Evolutionary conservation across 2,113 vertebrate genomes (phyloP).

Genomic region (Hipposideros armiger): DNA sequence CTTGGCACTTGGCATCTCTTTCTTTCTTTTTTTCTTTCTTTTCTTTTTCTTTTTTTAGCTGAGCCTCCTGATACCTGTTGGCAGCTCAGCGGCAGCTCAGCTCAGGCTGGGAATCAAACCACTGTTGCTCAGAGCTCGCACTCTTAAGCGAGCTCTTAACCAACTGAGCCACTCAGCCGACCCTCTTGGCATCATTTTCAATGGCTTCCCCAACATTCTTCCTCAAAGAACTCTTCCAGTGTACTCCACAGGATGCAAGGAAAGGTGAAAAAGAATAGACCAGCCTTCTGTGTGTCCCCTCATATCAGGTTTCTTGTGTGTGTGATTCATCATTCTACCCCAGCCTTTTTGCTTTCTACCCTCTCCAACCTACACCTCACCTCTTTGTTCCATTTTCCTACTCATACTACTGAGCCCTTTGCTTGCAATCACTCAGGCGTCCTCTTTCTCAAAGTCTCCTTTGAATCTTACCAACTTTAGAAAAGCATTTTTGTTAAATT

Average conservation of each 20-base stretch:
- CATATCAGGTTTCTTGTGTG: accelerated
- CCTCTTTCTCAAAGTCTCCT: neutral
- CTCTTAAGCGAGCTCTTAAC: too few relatives aligned
- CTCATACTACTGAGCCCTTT: neutral
- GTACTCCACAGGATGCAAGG: neutral
- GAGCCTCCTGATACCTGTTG: too few relatives aligned
- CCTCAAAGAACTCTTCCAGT: neutral
- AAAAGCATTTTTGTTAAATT: neutral
- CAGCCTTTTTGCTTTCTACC: neutral
- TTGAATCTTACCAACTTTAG: neutral
- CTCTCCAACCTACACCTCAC: neutral
- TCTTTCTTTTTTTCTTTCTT: too few relatives aligned
- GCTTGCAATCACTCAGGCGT: neutral
- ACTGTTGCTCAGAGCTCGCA: too few relatives aligned
- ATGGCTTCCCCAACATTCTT: neutral
- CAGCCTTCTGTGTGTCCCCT: accelerated
- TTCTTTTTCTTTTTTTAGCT: too few relatives aligned
- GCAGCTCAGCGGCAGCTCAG: too few relatives aligned
- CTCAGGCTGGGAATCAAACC: too few relatives aligned
- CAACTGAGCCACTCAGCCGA: too few relatives aligned
- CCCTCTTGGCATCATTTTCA: neutral
- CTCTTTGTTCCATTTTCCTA: neutral
- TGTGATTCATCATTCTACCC: accelerated
- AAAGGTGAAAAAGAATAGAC: neutral
- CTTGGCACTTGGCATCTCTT: neutral